A percentile compares a stretch with the other conserved stretches of the same genome.
These are phyloP conservation scores for Moxostoma hubbsi DNA, from an alignment of 2,797 vertebrate genomes.

Conservation along the genomic window DNA sequence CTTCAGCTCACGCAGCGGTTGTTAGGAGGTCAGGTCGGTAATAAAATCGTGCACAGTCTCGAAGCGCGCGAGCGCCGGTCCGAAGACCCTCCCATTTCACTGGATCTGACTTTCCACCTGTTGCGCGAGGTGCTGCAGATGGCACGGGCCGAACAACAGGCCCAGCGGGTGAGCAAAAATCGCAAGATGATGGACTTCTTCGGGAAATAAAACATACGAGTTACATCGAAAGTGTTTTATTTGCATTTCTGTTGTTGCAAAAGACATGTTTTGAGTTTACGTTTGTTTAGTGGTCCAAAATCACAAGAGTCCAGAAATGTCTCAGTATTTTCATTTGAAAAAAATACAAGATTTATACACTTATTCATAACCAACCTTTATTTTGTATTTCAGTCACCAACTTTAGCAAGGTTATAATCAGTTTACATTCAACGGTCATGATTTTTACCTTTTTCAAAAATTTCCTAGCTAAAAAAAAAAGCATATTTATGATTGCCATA, in stretches of 20 bases:
- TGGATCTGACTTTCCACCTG: conserved; percentile 93
- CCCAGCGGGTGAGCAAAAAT: conserved; percentile 88
- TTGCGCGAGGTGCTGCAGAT: conserved; percentile 89
- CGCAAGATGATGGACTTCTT: conserved; percentile 89
- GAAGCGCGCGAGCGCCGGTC: conserved; percentile 75
- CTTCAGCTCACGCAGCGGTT: conserved; percentile 66
- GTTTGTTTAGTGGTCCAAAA: not conserved
- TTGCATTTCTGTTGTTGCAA: not conserved
- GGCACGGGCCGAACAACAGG: conserved; percentile 85
- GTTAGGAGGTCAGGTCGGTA: conserved; percentile 60
- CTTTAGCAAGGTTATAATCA: not conserved
- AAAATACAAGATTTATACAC: not conserved
- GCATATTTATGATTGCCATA: not conserved
- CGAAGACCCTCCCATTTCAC: conserved; percentile 84
- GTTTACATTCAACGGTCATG: not conserved
- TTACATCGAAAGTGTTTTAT: not conserved
- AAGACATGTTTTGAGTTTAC: not conserved
- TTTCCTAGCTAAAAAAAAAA: not conserved
- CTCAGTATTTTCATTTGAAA: not conserved
- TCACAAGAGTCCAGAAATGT: not conserved
- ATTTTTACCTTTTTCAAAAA: not conserved
- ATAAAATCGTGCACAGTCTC: conserved; percentile 56
- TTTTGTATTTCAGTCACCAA: conserved; percentile 2
- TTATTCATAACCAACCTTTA: conserved; percentile 1
- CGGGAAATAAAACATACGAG: conserved; percentile 76